Percentiles rank a stretch among this genome's conserved stretches.
phyloP scores from a whole-genome alignment of 1,140 invertebrate genomes.

The Pachyrhynchus sulphureomaculatus region DNA sequence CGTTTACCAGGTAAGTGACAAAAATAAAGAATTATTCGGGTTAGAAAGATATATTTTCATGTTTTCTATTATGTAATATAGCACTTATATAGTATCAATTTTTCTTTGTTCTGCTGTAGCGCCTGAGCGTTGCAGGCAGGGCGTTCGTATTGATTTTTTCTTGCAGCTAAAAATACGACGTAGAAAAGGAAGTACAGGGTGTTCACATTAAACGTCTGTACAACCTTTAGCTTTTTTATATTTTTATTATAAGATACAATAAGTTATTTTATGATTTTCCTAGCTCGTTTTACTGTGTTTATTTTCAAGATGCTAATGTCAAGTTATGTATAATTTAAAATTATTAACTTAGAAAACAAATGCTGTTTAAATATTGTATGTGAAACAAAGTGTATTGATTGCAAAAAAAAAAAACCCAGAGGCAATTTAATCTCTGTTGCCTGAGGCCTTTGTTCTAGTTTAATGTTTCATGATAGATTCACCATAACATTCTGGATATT shows the following conservation, averaged over 20 bases:
- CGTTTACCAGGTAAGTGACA: slow-evolving; percentile 83
- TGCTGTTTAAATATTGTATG: too few species aligned
- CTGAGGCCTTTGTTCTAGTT: slow-evolving; percentile 1
- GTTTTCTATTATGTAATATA: slow-evolving; percentile 34
- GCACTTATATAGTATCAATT: slow-evolving; percentile 23
- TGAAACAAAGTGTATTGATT: too few species aligned
- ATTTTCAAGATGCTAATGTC: too few species aligned
- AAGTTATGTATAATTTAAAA: too few species aligned
- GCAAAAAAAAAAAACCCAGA: too few species aligned
- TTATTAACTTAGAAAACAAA: too few species aligned
- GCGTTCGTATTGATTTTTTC: slow-evolving; percentile 26
- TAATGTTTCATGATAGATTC: neutral
- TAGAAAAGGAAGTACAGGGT: neutral
- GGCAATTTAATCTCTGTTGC: neutral
- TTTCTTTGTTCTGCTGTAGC: slow-evolving; percentile 34
- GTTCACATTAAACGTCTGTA: neutral
- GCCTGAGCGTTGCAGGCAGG: slow-evolving; percentile 19
- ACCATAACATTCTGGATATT: neutral
- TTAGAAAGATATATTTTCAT: neutral
- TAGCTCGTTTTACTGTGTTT: too few species aligned
- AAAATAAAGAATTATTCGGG: neutral
- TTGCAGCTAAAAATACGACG: slow-evolving; percentile 26
- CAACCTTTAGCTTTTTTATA: neutral
- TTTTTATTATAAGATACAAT: too few species aligned
- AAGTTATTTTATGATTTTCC: too few species aligned